A percentile compares a stretch with the other conserved stretches of the same genome.
phyloP scores from a whole-genome alignment of 2,797 vertebrate species.

The Cyclopterus lumpus region DNA sequence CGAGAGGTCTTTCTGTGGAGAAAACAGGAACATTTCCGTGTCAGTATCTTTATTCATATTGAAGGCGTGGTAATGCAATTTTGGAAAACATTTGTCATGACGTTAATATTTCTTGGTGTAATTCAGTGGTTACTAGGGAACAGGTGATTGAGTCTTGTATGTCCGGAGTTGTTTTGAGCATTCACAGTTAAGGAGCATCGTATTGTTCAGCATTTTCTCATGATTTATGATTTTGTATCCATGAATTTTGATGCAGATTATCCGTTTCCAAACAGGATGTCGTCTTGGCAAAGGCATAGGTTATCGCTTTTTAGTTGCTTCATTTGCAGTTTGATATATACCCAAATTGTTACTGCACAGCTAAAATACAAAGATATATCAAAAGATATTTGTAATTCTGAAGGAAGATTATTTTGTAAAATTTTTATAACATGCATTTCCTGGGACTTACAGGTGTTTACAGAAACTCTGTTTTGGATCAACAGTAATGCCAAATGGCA shows the following conservation, averaged over 20 bases:
- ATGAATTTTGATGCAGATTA: neutral
- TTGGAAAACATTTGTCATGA: neutral
- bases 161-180: neutral
- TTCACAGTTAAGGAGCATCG: neutral
- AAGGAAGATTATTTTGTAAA: too few species aligned
- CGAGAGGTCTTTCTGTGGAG: slow-evolving; percentile 88
- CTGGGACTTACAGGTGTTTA: neutral
- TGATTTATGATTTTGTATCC: neutral
- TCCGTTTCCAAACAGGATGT: neutral
- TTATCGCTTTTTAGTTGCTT: neutral
- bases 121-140: neutral
- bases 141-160: neutral
- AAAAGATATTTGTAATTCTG: neutral
- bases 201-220: neutral
- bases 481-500: neutral
- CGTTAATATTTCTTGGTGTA: neutral
- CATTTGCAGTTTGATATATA: neutral
- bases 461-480: neutral
- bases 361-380: neutral
- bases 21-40: neutral
- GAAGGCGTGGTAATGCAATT: neutral
- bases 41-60: neutral
- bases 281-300: neutral
- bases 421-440: neutral
- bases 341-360: neutral